Evolutionary conservation across 2,113 vertebrate species (phyloP).

Genomic region (Phainopepla nitens): DNA sequence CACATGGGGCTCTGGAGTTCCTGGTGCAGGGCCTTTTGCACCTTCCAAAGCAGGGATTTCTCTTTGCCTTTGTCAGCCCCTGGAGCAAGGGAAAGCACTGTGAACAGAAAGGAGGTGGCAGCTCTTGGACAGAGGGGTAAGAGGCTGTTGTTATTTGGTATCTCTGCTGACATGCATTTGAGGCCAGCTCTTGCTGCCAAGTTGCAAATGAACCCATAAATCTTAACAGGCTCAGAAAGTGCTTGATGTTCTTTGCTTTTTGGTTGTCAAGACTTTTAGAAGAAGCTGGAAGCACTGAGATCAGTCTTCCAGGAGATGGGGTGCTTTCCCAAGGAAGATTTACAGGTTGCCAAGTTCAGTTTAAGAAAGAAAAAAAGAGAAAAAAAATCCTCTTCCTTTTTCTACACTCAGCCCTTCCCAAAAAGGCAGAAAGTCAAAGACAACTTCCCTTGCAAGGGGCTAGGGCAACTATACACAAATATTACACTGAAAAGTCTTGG

Average conservation of each 20-base stretch:
- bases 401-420: not conserved
- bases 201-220: slow-evolving; percentile 20
- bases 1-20: not conserved
- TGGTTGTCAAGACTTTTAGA: not conserved
- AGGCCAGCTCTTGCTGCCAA: not conserved
- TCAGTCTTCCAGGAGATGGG: not conserved
- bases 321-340: not conserved
- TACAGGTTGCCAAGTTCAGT: not conserved
- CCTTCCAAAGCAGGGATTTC: not conserved
- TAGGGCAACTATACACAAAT: not conserved
- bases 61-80: not conserved
- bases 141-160: not conserved
- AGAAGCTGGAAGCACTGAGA: not conserved
- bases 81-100: not conserved
- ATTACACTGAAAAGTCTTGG: not conserved
- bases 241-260: not conserved
- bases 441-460: not conserved
- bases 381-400: not conserved
- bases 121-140: not conserved
- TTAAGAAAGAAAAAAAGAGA: not conserved
- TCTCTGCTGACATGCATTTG: not conserved
- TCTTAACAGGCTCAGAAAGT: not conserved
- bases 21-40: not conserved
- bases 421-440: not conserved
- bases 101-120: not conserved